phyloP scores from a whole-genome alignment of 2,888 invertebrate species.

The Lasioglossum lativentre region DNA sequence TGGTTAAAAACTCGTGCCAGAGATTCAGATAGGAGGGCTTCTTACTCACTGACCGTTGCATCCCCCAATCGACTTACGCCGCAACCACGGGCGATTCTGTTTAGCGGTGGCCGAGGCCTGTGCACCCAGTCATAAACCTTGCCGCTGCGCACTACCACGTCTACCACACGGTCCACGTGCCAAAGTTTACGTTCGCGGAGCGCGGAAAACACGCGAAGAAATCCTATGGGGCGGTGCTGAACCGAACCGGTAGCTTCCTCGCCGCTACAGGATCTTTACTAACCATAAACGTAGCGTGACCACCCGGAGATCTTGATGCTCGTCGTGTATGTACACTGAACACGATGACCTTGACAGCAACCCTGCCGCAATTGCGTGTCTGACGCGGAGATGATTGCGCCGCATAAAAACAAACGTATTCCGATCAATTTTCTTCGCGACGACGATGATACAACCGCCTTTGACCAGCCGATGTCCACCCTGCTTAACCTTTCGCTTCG shows the following conservation, averaged over 20 bases:
- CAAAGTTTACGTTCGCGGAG: neutral
- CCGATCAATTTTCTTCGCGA: constrained; percentile 49
- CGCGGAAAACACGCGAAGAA: constrained; percentile 6
- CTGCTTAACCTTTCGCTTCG: neutral
- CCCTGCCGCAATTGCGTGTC: constrained; percentile 63
- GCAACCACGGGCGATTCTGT: constrained; percentile 26
- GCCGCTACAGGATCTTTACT: constrained; percentile 28
- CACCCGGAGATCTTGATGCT: constrained; percentile 30
- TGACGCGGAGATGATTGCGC: constrained; percentile 38
- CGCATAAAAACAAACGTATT: constrained; percentile 8
- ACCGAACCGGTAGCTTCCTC: constrained; percentile 27
- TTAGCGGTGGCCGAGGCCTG: constrained; percentile 43
- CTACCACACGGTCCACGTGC: constrained; percentile 17
- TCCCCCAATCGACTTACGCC: constrained; percentile 50
- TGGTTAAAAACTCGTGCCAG: constrained; percentile 77
- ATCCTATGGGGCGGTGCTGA: constrained; percentile 11
- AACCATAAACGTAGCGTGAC: constrained; percentile 52
- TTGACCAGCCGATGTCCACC: neutral
- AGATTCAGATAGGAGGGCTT: constrained; percentile 75
- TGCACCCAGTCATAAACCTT: constrained; percentile 38
- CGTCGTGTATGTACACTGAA: neutral
- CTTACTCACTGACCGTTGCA: constrained; percentile 69
- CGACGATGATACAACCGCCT: constrained; percentile 23
- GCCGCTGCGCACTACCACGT: constrained; percentile 55
- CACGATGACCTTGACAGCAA: constrained; percentile 63